Evolutionary conservation across 1,140 invertebrate genomes (phyloP).

Genomic region (Nylanderia fulva): DNA sequence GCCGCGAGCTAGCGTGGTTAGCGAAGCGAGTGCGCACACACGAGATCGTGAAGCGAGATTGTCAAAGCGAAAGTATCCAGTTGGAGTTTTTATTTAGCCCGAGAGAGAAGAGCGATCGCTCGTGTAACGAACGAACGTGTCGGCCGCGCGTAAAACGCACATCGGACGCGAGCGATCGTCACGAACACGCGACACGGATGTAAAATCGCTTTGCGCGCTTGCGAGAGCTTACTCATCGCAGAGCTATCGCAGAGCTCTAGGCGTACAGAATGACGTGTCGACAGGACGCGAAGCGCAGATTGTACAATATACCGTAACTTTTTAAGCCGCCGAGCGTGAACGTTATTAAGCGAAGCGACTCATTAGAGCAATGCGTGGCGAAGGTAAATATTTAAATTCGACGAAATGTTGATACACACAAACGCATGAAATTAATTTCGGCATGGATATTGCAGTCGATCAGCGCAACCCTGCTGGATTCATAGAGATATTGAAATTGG

Average conservation of each 20-base stretch:
- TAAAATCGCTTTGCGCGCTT: constrained; percentile 22
- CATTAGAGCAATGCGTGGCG: constrained; percentile 2
- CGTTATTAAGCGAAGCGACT: constrained; percentile 31
- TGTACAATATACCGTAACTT: constrained; percentile 10
- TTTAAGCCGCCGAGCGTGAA: not conserved
- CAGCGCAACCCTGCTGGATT: not conserved
- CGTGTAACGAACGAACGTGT: constrained; percentile 1
- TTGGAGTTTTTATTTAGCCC: constrained; percentile 38
- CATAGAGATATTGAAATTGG: not conserved
- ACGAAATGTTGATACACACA: not conserved
- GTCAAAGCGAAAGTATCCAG: constrained; percentile 41
- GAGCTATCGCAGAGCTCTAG: constrained; percentile 24
- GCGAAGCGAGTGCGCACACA: not conserved
- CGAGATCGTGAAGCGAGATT: constrained; percentile 24
- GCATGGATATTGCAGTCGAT: not conserved
- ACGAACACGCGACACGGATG: constrained; percentile 8
- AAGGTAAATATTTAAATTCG: constrained; percentile 44
- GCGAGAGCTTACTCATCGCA: constrained; percentile 44
- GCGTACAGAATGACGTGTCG: constrained; percentile 27
- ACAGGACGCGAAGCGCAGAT: not conserved
- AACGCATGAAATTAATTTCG: not conserved
- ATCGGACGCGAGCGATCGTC: constrained; percentile 29
- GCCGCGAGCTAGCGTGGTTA: constrained; percentile 15
- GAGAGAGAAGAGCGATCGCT: constrained; percentile 11
- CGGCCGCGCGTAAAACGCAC: not conserved